Evolutionary conservation across 1,140 invertebrate genomes (phyloP).

Genomic region (Drosophila varians): DNA sequence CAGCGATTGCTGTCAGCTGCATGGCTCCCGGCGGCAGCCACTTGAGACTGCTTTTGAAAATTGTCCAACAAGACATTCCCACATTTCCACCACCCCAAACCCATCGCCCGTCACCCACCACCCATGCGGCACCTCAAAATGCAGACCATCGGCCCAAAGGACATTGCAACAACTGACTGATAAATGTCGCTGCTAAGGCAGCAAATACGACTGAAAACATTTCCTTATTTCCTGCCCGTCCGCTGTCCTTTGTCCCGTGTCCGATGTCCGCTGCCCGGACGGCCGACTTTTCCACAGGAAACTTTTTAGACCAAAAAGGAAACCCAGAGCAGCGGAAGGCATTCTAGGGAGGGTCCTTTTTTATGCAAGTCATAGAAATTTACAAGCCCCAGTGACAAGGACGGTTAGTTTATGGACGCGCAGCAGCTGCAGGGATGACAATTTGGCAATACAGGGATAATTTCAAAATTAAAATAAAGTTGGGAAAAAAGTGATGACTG

Average conservation of each 20-base stretch:
- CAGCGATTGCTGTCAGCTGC: constrained; percentile 56
- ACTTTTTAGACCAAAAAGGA: constrained; percentile 79
- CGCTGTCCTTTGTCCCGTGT: constrained; percentile 15
- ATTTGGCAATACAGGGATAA: constrained; percentile 8
- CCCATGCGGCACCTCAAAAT: constrained; percentile 17
- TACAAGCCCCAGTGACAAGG: constrained; percentile 78
- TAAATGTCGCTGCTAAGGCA: constrained; percentile 76
- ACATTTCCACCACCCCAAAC: neutral
- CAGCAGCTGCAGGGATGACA: constrained; percentile 6
- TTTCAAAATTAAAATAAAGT: neutral
- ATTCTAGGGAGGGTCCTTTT: constrained; percentile 66
- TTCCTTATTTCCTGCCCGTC: constrained; percentile 73
- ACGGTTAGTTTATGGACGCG: constrained; percentile 67
- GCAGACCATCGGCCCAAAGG: constrained; percentile 34
- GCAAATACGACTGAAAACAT: constrained; percentile 76
- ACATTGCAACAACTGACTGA: constrained; percentile 76
- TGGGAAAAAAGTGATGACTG: neutral
- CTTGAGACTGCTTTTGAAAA: constrained; percentile 75
- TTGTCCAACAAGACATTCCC: constrained; percentile 64
- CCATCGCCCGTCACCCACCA: neutral
- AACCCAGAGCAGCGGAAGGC: constrained; percentile 67
- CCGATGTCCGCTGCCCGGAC: constrained; percentile 28
- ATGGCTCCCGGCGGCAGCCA: constrained; percentile 46
- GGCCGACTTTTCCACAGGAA: constrained; percentile 53
- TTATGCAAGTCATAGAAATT: constrained; percentile 81